Percentiles rank a stretch among this genome's conserved stretches.
Evolutionary conservation across 2,797 vertebrate species (phyloP).

Genomic region (Hemibagrus guttatus): DNA sequence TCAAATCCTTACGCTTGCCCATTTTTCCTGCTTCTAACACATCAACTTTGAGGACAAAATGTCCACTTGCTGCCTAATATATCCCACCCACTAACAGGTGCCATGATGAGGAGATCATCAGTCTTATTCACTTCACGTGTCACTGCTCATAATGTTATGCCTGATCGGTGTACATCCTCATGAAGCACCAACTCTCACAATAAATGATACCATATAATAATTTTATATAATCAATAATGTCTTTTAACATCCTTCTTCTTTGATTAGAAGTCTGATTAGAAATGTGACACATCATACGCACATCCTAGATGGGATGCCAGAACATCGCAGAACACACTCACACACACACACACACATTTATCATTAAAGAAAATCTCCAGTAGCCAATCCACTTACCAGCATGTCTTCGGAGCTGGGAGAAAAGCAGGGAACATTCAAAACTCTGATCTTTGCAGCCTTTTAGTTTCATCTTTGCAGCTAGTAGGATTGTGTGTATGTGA

Average conservation of each 20-base stretch:
- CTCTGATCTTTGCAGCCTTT: neutral
- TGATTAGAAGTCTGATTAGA: neutral
- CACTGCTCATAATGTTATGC: no score
- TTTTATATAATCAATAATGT: neutral
- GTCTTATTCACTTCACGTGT: no score
- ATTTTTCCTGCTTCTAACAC: no score
- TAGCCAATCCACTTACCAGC: no score
- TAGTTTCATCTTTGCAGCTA: neutral
- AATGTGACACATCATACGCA: neutral
- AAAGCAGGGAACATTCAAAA: neutral
- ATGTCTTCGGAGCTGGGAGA: neutral
- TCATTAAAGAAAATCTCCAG: neutral
- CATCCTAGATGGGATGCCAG: neutral
- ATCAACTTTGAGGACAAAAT: no score
- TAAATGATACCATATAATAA: neutral
- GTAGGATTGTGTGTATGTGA: neutral
- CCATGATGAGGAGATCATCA: no score
- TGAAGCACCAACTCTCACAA: neutral
- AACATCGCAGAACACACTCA: no score
- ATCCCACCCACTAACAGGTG: no score
- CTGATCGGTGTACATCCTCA: neutral
- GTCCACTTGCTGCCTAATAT: no score
- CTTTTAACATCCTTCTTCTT: neutral
- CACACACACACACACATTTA: neutral
- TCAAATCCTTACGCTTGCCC: no score